Evolutionary conservation across 2,797 vertebrate genomes (phyloP).

Genomic region (Rhabdomys pumilio): DNA sequence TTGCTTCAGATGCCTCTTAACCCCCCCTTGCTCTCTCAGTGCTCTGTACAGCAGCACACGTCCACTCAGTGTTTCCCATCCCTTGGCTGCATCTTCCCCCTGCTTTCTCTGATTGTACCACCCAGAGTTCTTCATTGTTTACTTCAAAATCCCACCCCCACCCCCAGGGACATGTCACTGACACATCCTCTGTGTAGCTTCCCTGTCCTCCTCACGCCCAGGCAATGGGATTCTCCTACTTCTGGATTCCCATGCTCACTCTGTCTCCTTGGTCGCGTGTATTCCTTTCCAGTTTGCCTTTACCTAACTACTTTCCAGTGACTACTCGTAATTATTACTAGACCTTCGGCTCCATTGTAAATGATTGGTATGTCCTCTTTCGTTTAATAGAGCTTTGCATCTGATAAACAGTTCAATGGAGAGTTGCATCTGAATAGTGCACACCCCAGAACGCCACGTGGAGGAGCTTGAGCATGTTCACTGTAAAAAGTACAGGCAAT

Average conservation of each 20-base stretch:
- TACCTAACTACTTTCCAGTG: constrained; percentile 37
- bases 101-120: constrained; percentile 42
- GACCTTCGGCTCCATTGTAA: constrained; percentile 25
- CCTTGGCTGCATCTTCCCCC: background rate
- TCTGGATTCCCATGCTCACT: background rate
- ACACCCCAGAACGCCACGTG: background rate
- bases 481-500: background rate
- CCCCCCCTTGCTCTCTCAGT: background rate
- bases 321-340: background rate
- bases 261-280: background rate
- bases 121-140: constrained; percentile 16
- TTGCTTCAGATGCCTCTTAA: background rate
- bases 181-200: background rate
- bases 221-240: background rate
- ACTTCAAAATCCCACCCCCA: constrained; percentile 3
- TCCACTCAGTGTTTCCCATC: background rate
- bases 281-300: background rate
- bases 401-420: constrained; percentile 41
- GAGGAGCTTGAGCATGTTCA: background rate
- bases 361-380: constrained; percentile 29
- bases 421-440: constrained; percentile 26
- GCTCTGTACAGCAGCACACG: background rate
- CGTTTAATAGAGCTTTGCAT: constrained; percentile 66
- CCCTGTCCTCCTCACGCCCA: background rate
- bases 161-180: background rate